phyloP scores from a whole-genome alignment of 2,113 vertebrate species.

The Archocentrus centrarchus region DNA sequence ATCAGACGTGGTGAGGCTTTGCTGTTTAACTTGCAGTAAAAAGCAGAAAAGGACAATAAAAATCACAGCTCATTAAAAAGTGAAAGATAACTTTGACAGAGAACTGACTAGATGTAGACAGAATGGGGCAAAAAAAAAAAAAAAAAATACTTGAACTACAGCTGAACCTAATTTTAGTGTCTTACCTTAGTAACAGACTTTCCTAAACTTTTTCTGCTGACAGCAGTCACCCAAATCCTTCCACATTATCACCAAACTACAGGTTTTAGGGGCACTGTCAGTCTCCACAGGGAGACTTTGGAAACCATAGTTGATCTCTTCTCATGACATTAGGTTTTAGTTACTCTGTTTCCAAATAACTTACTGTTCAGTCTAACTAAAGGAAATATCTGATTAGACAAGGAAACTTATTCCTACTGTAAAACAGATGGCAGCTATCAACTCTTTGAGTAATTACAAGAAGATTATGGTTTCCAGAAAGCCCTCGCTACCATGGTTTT shows the following conservation, averaged over 20 bases:
- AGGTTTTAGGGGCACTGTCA: constrained; percentile 29
- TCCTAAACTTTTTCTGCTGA: constrained; percentile 63
- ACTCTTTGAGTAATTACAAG: constrained; percentile 37
- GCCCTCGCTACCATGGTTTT: constrained; percentile 48
- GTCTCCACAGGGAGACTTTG: constrained; percentile 4
- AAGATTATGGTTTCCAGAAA: constrained; percentile 48
- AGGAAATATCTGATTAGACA: constrained; percentile 22
- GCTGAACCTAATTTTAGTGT: constrained; percentile 11
- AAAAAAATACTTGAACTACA: background rate
- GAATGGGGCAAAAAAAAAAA: background rate
- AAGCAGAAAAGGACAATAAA: constrained; percentile 21
- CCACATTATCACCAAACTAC: constrained; percentile 12
- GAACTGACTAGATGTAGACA: constrained; percentile 2
- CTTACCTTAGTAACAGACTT: constrained; percentile 41
- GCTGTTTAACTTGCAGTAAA: background rate
- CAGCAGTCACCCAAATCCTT: constrained; percentile 42
- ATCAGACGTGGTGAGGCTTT: constrained; percentile 4
- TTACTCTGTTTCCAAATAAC: constrained; percentile 11
- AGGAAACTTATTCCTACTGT: constrained; percentile 37
- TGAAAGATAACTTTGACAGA: background rate
- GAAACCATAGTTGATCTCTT: background rate
- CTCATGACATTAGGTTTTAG: constrained; percentile 17
- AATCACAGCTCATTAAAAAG: constrained; percentile 35
- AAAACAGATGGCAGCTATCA: constrained; percentile 45
- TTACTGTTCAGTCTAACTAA: background rate